Evolutionary conservation across 2,113 vertebrate species (phyloP), one percentile per base, ranked within the genome.

Genomic region (Hemichromis elongatus): DNA sequence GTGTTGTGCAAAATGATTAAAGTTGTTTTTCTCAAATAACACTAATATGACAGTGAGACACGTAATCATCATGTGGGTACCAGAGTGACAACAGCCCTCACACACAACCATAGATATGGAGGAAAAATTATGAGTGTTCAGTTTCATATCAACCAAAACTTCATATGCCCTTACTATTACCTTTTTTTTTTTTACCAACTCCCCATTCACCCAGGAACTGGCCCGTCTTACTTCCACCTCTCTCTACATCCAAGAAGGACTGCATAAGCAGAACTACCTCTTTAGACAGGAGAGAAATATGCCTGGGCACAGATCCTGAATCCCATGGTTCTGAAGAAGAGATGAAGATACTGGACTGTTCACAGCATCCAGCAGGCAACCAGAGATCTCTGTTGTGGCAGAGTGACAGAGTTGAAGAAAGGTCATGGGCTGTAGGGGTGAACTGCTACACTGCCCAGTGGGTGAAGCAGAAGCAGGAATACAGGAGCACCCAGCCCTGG

Each of bases 401-500:
- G 1, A 84, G 47, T 2, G 28, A 26, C 2, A 18, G 54, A 12
- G 26, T 7, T 12, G 19, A 9, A 9, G 40, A 5, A 42, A 0
- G 68, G 91, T 94, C 83, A 2, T 94, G 95, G 95, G 90, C 87
- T 12, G 88, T 92, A 6, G 95, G 88, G 9, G 90, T 87, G 57
- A 90, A 79, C 40, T 82, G 73, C 55, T 93, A 30, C 77, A 92
- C 87, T 0, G 90, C 94, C 9, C 94, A 95, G 87, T 94, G 93
- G 93, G 91, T 95, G 75, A 90, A 93, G 59, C 93, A 89, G 59
- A 94, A 94, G 73, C 95, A 96, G 24, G 85, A 92, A n/a, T 73
- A 70, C 80, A 92, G 94, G 59, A 96, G 92, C 91, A 96, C 95
- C 2, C 26, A 90, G 2, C 96, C 96, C 5, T 96, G 96, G 96